Evolutionary conservation across 2,113 vertebrate species (phyloP).

Genomic region (Mohoua ochrocephala): DNA sequence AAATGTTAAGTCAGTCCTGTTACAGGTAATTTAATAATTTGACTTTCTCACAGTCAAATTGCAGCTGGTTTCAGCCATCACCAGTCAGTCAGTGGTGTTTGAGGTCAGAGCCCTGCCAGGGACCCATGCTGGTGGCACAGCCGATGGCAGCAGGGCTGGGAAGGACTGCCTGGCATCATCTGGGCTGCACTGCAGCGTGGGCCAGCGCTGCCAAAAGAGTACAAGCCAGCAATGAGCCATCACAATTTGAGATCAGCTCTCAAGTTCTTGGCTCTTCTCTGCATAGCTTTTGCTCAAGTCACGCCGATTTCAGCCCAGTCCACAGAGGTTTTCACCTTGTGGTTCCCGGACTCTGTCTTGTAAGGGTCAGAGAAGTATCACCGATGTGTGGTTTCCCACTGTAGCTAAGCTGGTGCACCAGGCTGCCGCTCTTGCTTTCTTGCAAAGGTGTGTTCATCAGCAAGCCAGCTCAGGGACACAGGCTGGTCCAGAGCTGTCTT

Average conservation of each 20-base stretch:
- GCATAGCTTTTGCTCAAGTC: not conserved
- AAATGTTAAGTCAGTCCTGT: not conserved
- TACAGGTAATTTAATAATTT: not conserved
- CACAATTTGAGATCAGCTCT: not conserved
- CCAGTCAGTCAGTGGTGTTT: not conserved
- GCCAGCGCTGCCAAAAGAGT: not conserved
- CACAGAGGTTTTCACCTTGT: not conserved
- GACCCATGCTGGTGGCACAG: not conserved
- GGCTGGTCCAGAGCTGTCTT: not conserved
- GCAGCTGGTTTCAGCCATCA: not conserved
- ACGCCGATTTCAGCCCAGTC: not conserved
- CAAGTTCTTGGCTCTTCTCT: not conserved
- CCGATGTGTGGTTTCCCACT: not conserved
- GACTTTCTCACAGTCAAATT: not conserved
- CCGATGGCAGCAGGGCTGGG: not conserved
- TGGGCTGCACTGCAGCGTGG: fast-evolving
- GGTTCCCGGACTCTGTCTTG: not conserved
- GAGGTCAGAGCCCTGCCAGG: not conserved
- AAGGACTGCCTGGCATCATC: not conserved
- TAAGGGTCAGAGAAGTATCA: not conserved
- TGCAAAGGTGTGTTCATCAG: not conserved
- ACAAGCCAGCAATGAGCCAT: not conserved
- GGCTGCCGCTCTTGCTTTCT: not conserved
- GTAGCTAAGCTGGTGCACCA: not conserved
- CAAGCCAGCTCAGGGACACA: not conserved